Base-by-base conservation (phyloP, 2,797 vertebrate genomes). In the Acanthurus lineatus region DNA sequence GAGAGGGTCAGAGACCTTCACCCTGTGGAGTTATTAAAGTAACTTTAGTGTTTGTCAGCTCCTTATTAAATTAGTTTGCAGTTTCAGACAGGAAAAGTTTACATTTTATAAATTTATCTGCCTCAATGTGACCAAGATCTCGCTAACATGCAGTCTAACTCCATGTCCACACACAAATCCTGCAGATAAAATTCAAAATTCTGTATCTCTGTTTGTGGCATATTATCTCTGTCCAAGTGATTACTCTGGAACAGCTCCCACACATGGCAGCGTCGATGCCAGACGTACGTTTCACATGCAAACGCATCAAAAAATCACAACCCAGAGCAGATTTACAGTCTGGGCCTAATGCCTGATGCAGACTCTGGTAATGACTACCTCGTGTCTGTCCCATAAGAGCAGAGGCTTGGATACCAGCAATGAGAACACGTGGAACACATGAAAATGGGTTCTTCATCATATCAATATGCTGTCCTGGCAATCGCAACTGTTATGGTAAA, bases 271-370 rank as follows among this genome's bases (percentile, higher is more conserved):
- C 80, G 74, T 40, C 35, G 9, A 72, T 83, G 85, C 86, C 86
- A 91, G 71, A 69, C 9, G 15, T 56, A 73, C 42, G 56, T 81
- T 73, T 86, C 74, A 71, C 79, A 87, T 68, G 76, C 61, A 78
- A 59, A 84, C 54, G 63, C 73, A 87, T 73, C 9, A 77, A 74
- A 63, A 84, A 66, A 79, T 69, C 61, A 59, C 40, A 83, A 81
- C 64, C 62, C 72, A 59, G 69, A 77, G 70, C 89, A 86, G 86
- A 91, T 88, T 84, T 90, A 69, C 71, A 77, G 86, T 73, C 72
- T 85, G 79, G 68, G 70, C 54, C 82, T 78, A 78, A 77, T 85
- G 82, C 68, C 77, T 68, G 88, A 74, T 82, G 83, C 69, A 83
- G 83, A 87, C 76, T 61, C 56, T 82, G 49, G 9, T 86, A 89